phyloP scores from a whole-genome alignment of 37 sponge, comb jelly and placozoan genomes.

The Tethya wilhelma region DNA sequence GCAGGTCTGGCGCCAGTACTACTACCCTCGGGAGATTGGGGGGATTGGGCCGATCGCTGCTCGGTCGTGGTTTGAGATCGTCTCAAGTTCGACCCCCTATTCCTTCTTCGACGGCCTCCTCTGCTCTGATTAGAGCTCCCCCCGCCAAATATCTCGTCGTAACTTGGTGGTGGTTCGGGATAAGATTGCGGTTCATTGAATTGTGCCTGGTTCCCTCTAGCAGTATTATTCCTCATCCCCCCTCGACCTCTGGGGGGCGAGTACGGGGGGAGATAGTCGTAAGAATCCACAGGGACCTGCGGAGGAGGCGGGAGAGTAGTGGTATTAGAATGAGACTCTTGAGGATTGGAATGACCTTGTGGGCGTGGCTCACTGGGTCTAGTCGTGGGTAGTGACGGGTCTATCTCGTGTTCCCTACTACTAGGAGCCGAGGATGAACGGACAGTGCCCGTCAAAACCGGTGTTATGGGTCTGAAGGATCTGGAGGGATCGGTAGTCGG shows the following conservation, averaged over 20 bases:
- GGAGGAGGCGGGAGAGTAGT: constrained; percentile 12
- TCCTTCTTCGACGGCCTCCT: not conserved
- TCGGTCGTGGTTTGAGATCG: not conserved
- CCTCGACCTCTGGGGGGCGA: constrained; percentile 24
- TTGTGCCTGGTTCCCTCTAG: too few species aligned
- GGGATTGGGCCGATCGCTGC: not conserved
- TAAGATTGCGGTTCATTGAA: not conserved
- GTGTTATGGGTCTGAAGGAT: constrained; percentile 21
- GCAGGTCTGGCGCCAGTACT: not conserved
- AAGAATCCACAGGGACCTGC: constrained; percentile 23
- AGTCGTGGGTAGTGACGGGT: not conserved
- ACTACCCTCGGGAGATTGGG: not conserved
- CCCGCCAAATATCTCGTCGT: constrained; percentile 56
- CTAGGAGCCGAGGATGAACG: constrained; percentile 10
- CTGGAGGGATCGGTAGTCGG: too few species aligned
- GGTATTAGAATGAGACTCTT: not conserved
- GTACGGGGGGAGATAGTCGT: constrained; percentile 55
- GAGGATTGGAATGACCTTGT: not conserved
- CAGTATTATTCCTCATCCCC: too few species aligned
- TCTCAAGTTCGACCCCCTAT: not conserved
- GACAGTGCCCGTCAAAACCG: not conserved
- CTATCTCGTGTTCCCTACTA: not conserved
- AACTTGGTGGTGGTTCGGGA: constrained; percentile 55
- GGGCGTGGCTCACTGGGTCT: constrained; percentile 5
- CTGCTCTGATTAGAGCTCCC: not conserved